Conservation (phyloP, 37 sponge, comb jelly and placozoan species). For the Hormiphora californensis region DNA sequence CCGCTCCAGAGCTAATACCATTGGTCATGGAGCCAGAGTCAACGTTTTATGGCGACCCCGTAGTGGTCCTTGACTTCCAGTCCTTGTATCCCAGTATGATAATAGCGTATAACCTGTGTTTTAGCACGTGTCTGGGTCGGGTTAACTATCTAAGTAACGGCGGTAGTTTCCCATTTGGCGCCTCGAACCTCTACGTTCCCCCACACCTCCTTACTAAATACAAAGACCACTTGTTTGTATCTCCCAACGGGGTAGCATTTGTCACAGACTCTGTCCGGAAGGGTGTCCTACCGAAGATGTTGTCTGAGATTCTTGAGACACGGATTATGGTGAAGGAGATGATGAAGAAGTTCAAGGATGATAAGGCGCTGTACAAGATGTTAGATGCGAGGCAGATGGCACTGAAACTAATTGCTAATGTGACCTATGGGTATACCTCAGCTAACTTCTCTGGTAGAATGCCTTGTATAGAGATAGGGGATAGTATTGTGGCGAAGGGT, state of each 20-base stretch:
- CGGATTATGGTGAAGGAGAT: slow-evolving; percentile 92
- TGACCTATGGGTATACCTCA: slow-evolving; percentile 94
- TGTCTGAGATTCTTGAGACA: slow-evolving; percentile 87
- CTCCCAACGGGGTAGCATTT: slow-evolving; percentile 90
- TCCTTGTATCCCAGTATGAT: slow-evolving; percentile 96
- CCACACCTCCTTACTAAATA: slow-evolving; percentile 58
- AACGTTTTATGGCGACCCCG: slow-evolving; percentile 88
- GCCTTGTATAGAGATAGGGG: slow-evolving; percentile 94
- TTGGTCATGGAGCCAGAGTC: slow-evolving; percentile 93
- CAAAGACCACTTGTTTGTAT: slow-evolving; percentile 68
- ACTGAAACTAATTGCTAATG: slow-evolving; percentile 89
- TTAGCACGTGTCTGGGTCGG: slow-evolving; percentile 89
- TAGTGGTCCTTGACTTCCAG: slow-evolving; percentile 94
- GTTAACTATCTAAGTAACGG: slow-evolving; percentile 58
- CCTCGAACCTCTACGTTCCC: slow-evolving; percentile 58
- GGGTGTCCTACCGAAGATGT: slow-evolving; percentile 87
- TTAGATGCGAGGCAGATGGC: slow-evolving; percentile 87
- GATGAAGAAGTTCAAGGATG: slow-evolving; percentile 74
- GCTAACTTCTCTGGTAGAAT: slow-evolving; percentile 94
- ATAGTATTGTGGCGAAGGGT: slow-evolving; percentile 87
- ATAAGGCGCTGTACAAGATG: slow-evolving; percentile 68
- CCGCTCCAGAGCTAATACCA: slow-evolving; percentile 81
- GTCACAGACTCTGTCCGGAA: slow-evolving; percentile 70
- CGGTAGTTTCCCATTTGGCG: slow-evolving; percentile 75
- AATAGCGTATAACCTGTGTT: slow-evolving; percentile 96